Conservation (phyloP, 92 coral and sea anemone genomes). For the Actinostola sp. region DNA sequence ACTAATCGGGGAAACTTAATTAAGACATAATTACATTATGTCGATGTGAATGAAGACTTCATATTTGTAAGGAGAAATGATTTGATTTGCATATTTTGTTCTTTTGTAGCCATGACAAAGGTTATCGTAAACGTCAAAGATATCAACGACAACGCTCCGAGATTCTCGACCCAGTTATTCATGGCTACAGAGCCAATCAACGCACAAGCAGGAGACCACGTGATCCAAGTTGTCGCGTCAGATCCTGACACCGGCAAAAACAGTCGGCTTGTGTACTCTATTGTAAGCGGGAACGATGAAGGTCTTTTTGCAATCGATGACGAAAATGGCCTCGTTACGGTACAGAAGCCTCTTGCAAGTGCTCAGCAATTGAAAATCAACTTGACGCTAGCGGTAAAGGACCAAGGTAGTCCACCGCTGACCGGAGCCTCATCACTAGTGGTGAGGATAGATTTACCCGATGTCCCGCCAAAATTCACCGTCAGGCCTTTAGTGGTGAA, state of each 20-base stretch:
- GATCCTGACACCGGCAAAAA: constrained; percentile 77
- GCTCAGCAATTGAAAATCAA: constrained; percentile 32
- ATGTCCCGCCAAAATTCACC: constrained; percentile 67
- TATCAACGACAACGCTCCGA: constrained; percentile 82
- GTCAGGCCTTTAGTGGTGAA: constrained; percentile 43
- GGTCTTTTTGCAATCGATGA: constrained; percentile 65
- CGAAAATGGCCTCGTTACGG: constrained; percentile 62
- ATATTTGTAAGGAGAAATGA: too few relatives aligned
- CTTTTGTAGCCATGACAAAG: constrained; percentile 65
- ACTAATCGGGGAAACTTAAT: too few relatives aligned
- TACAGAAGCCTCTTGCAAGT: constrained; percentile 49
- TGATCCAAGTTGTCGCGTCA: constrained; percentile 64
- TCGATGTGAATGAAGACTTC: too few relatives aligned
- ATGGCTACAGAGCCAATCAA: constrained; percentile 56
- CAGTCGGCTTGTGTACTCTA: constrained; percentile 46
- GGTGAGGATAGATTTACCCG: constrained; percentile 42
- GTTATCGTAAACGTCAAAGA: constrained; percentile 75
- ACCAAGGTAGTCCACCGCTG: constrained; percentile 34
- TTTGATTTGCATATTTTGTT: background rate
- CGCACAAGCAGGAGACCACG: constrained; percentile 57
- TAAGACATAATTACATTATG: too few relatives aligned
- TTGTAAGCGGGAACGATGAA: constrained; percentile 61
- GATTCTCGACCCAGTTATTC: constrained; percentile 62
- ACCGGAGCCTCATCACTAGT: constrained; percentile 52
- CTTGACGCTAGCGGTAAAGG: constrained; percentile 55